These are phyloP conservation scores for Gymnothorax javanicus DNA, from an alignment of 2,797 vertebrate species.

Conservation along the genomic window DNA sequence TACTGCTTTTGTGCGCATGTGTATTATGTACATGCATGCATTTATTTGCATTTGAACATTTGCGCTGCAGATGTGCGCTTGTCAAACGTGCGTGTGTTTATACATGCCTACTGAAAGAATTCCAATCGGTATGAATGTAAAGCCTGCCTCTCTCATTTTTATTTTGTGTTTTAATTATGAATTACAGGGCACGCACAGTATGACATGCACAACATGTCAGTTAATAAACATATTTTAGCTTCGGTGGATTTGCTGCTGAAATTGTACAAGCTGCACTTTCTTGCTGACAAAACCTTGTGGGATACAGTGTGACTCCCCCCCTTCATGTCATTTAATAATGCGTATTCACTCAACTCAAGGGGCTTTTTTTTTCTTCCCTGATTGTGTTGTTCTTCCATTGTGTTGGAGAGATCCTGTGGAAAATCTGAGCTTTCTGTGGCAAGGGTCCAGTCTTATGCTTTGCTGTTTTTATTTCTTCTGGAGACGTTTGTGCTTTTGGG, in stretches of 20 bases:
- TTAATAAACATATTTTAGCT: neutral
- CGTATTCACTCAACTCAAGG: neutral
- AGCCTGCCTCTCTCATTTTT: too few relatives aligned
- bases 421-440: conserved; percentile 50
- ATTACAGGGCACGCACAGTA: too few relatives aligned
- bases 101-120: neutral
- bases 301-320: neutral
- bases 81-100: conserved; percentile 12
- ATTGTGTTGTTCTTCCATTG: conserved; percentile 40
- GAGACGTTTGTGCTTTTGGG: conserved; percentile 26
- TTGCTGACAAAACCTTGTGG: neutral
- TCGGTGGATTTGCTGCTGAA: neutral
- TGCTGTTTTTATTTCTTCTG: conserved; percentile 22
- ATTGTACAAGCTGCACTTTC: neutral
- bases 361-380: conserved; percentile 14
- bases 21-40: too few relatives aligned
- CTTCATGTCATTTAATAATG: neutral
- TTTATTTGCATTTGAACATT: too few relatives aligned
- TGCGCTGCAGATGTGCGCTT: too few relatives aligned
- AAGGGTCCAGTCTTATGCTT: conserved; percentile 33
- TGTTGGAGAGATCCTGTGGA: conserved; percentile 59
- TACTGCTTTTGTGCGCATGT: too few relatives aligned
- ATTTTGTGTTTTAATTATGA: too few relatives aligned
- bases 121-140: neutral
- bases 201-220: too few relatives aligned